Evolutionary conservation across 2,888 invertebrate species (phyloP), one percentile per base, ranked within the genome.

Genomic region (Drosophila kanekoi): DNA sequence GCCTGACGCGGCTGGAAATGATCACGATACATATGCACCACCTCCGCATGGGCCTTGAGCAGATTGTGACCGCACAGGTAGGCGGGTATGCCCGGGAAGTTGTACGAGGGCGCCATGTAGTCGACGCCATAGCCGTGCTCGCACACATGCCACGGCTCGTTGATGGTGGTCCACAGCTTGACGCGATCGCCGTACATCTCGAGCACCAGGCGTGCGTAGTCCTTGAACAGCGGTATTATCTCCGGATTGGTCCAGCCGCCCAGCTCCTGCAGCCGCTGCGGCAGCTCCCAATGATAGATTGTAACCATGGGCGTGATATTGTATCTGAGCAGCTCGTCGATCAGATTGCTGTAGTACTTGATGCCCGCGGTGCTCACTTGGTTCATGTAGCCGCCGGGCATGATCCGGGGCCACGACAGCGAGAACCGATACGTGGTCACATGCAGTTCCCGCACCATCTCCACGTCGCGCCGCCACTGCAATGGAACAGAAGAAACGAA

Each of bases 161-260:
- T 96, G 75, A 96, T 94, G 0, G 96, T 96, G 11, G 96, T 94
- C 96, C 96, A 96, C 66, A 94, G 93, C 90, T 94, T 94, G 6
- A 96, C 95, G 87, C 94, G 94, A 77, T 94, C 93, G 0, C 94
- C 95, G 74, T 94, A 95, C 85, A 94, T 92, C 54, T 94, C 93
- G 71, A 95, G 94, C 61, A 95, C 87, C 33, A 95, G 81, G 70
- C 93, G 93, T 0, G 95, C 95, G 72, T 94, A 96, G 81, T 95
- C 95, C 20, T 93, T 94, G 81, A 94, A 95, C 71, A 94, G 93
- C 33, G 95, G 94, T 14, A 95, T 93, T 3, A 96, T 94, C 74
- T 94, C 93, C 0, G 94, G 93, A 88, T 95, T 96, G 0, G 94
- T 93, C 95, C 95, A 96, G 2, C 96, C 96, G 18, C 95, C 95